Evolutionary conservation across 37 sponge, comb jelly and placozoan species (phyloP), one percentile per base, ranked within the genome.

Genomic region (Crambe crambe): DNA sequence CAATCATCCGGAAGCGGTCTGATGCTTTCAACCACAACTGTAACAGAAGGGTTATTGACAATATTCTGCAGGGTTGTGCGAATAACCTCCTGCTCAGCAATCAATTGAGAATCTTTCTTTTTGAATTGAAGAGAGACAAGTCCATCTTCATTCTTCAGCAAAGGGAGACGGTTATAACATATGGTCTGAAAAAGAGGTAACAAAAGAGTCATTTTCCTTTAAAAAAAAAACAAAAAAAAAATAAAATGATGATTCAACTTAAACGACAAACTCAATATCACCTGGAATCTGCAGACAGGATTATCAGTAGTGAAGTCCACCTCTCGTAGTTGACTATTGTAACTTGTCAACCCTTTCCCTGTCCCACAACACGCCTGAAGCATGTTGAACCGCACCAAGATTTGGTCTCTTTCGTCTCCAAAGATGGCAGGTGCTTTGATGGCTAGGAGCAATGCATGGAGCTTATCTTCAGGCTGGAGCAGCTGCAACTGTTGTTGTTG

Each of bases 351-450:
- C 1, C 97, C 99, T 68, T 87, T 77, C 72, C 81, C 87, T n/a
- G 74, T 80, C 0, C 82, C 83, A 74, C 76, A 70, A 58, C 78
- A 86, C 0, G 93, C 93, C 62, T 91, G 95, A 29, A 97, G 73
- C 71, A 91, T 87, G 80, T 97, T 97, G 68, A 97, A 92, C 72
- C 92, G 83, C 79, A 80, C 88, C 25, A 97, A 42, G 36, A 87
- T 76, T 56, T 82, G 47, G 81, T 98, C 96, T 27, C 94, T 65
- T 62, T 95, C 96, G 47, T 98, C 96, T 1, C 81, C 82, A 58
- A 95, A 98, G 35, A 98, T 73, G 0, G 70, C 80, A 34, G 99
- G 99, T n/a, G 87, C 40, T 32, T 61, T 81, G 4, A 92, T 74
- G 31, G 99, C 90, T 58, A 89, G 83, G 42, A 73, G 75, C 47